A percentile compares a stretch with the other conserved stretches of the same genome.
These are phyloP conservation scores for Boulengerochromis microlepis DNA, from an alignment of 2,113 vertebrate species.

Conservation along the genomic window DNA sequence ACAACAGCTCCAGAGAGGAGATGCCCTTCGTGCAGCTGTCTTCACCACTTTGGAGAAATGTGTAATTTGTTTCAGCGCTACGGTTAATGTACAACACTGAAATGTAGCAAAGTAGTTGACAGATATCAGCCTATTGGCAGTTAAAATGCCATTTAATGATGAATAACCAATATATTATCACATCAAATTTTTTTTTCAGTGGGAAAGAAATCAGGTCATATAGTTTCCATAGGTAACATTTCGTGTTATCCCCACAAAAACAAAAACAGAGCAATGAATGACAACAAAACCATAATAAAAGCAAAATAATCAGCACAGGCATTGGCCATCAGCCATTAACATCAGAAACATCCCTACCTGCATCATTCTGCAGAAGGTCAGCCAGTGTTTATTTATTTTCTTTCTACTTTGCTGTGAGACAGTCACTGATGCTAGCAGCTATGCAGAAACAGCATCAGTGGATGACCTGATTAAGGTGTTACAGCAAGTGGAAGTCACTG, in stretches of 20 bases:
- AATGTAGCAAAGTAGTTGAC: neutral
- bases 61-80: neutral
- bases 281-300: neutral
- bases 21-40: neutral
- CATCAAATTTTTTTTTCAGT: neutral
- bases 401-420: neutral
- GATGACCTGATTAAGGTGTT: neutral
- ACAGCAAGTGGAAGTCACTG: neutral
- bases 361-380: neutral
- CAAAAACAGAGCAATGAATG: neutral
- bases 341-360: neutral
- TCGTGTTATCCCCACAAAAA: fast-evolving
- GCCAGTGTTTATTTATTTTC: neutral
- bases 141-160: fast-evolving
- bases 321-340: neutral
- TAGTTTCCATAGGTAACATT: neutral
- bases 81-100: neutral
- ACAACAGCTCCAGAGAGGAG: neutral
- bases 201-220: neutral
- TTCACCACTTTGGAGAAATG: neutral
- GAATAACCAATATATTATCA: too few species aligned
- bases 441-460: neutral
- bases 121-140: neutral
- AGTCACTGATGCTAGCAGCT: neutral
- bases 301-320: neutral